These are phyloP conservation scores for Pseudoips prasinana DNA, from an alignment of 2,888 invertebrate genomes.

Conservation along the genomic window DNA sequence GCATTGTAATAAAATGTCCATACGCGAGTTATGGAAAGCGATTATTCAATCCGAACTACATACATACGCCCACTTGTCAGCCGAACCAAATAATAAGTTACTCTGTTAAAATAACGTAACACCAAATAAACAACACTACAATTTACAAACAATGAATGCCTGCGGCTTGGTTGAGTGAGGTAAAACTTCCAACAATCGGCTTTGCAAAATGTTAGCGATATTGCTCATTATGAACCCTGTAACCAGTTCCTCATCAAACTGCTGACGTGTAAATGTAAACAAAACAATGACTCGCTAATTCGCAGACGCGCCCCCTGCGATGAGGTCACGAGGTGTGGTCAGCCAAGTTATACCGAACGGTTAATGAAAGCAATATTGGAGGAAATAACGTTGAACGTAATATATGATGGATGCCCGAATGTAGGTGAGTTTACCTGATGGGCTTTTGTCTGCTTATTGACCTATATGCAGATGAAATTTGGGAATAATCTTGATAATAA, in stretches of 20 bases:
- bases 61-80: too few relatives aligned
- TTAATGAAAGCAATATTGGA: conserved; percentile 40
- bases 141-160: not conserved
- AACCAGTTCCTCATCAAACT: conserved; percentile 50
- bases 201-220: conserved; percentile 15
- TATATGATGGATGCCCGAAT: conserved; percentile 27
- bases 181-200: conserved; percentile 3
- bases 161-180: conserved; percentile 7
- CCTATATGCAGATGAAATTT: conserved; percentile 15
- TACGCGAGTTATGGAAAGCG: too few relatives aligned
- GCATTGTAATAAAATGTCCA: too few relatives aligned
- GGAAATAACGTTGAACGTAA: conserved; percentile 32
- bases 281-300: conserved; percentile 79
- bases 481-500: too few relatives aligned
- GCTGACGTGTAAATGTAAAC: conserved; percentile 80
- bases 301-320: conserved; percentile 42
- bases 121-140: too few relatives aligned
- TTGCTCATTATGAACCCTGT: conserved; percentile 45
- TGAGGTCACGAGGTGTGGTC: conserved; percentile 70
- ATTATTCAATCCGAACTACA: too few relatives aligned
- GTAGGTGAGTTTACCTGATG: conserved; percentile 19
- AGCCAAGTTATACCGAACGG: conserved; percentile 38
- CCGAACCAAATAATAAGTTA: too few relatives aligned
- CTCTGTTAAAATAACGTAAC: too few relatives aligned
- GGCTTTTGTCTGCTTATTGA: conserved; percentile 14